phyloP scores from a whole-genome alignment of 2,113 vertebrate species.

The Gavia stellata region DNA sequence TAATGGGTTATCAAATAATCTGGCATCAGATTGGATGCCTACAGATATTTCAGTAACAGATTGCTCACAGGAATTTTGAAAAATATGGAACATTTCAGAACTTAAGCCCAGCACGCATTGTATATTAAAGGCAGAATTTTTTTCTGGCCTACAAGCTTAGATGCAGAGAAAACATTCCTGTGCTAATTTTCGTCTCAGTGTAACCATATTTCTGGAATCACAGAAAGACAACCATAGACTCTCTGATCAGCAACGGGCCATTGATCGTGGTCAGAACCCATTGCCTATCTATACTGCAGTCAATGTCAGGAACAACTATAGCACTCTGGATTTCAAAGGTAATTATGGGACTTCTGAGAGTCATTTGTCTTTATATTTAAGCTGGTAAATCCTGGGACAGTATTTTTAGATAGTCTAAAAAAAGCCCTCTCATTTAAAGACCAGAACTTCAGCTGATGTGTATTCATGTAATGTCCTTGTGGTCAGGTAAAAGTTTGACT shows the following conservation, averaged over 20 bases:
- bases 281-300: constrained; percentile 84
- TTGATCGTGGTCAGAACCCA: constrained; percentile 82
- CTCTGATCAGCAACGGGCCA: constrained; percentile 77
- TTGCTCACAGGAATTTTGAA: background rate
- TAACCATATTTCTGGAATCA: background rate
- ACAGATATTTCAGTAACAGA: background rate
- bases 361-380: background rate
- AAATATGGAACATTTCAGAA: background rate
- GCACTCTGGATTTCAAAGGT: constrained; percentile 77
- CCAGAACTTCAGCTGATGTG: background rate
- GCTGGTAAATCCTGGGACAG: background rate
- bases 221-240: constrained; percentile 74
- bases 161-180: background rate
- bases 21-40: background rate
- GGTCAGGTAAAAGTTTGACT: background rate
- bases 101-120: background rate
- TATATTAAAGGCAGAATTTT: background rate
- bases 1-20: background rate
- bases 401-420: background rate
- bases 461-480: background rate
- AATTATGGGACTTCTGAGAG: background rate
- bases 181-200: background rate
- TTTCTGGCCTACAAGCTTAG: background rate
- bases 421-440: background rate
- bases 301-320: constrained; percentile 78